These are phyloP conservation scores for Drosophila lutescens DNA, from an alignment of 2,888 invertebrate species.

Conservation along the genomic window DNA sequence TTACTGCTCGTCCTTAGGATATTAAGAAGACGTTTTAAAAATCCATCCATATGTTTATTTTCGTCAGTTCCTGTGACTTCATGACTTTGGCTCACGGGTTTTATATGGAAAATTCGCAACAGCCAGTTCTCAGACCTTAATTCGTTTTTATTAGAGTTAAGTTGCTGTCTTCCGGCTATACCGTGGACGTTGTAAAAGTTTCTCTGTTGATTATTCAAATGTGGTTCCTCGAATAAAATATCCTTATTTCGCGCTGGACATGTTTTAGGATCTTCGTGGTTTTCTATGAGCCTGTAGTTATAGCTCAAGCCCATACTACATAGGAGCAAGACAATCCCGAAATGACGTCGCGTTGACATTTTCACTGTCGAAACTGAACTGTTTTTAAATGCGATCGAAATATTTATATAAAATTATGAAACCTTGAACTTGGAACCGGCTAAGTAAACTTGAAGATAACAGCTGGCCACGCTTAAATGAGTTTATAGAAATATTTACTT, in stretches of 20 bases:
- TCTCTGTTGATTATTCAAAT: constrained; percentile 15
- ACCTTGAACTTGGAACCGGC: constrained; percentile 39
- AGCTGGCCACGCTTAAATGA: constrained; percentile 40
- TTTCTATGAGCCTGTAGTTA: constrained; percentile 13
- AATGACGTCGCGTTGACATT: constrained; percentile 20
- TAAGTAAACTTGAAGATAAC: constrained; percentile 19
- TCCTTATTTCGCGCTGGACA: constrained; percentile 14
- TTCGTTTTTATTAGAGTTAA: constrained; percentile 2
- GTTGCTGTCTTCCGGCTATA: neutral
- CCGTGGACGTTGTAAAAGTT: constrained; percentile 16
- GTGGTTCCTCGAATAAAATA: neutral
- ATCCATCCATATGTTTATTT: neutral
- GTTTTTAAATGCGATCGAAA: constrained; percentile 1
- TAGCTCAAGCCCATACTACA: neutral
- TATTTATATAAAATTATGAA: constrained; percentile 36
- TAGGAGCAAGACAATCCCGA: neutral
- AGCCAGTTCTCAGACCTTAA: constrained; percentile 23
- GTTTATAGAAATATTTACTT: constrained; percentile 6
- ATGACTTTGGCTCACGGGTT: neutral
- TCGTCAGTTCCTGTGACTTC: neutral
- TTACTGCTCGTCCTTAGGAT: constrained; percentile 14
- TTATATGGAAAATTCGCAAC: constrained; percentile 48
- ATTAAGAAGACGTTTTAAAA: constrained; percentile 5
- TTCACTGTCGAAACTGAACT: constrained; percentile 14
- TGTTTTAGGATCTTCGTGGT: neutral